These are phyloP conservation scores for Sebastiscus tertius DNA, from an alignment of 2,797 vertebrate genomes.

Conservation along the genomic window DNA sequence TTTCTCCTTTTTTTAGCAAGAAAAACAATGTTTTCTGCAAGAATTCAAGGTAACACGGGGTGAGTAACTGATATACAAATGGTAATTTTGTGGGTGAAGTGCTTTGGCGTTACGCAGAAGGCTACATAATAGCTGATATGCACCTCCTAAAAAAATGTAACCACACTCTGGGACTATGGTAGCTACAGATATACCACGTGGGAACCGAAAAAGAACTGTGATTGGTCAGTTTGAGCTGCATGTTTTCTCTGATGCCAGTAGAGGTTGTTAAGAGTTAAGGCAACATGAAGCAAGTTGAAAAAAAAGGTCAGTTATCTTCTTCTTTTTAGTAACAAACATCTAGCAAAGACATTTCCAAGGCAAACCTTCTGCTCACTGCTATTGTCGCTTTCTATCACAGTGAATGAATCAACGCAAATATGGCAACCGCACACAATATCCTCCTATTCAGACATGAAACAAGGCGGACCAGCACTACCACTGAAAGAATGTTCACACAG, in stretches of 20 bases:
- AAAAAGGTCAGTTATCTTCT: background rate
- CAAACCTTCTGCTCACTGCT: background rate
- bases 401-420: background rate
- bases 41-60: too few species aligned
- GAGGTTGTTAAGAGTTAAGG: background rate
- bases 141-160: background rate
- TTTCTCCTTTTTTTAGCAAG: too few species aligned
- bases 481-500: background rate
- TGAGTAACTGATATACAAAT: too few species aligned
- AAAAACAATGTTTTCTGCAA: too few species aligned
- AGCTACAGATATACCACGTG: background rate
- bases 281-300: background rate
- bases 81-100: too few species aligned
- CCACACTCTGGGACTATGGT: background rate
- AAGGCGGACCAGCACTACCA: background rate
- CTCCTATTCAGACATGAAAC: background rate
- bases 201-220: background rate
- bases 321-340: background rate
- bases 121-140: background rate
- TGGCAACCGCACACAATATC: background rate
- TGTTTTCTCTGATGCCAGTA: background rate
- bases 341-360: background rate
- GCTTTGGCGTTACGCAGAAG: background rate
- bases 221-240: slow-evolving; percentile 9
- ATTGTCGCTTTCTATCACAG: background rate